phyloP scores from a whole-genome alignment of 2,888 invertebrate genomes.

The Tetramorium bicarinatum region DNA sequence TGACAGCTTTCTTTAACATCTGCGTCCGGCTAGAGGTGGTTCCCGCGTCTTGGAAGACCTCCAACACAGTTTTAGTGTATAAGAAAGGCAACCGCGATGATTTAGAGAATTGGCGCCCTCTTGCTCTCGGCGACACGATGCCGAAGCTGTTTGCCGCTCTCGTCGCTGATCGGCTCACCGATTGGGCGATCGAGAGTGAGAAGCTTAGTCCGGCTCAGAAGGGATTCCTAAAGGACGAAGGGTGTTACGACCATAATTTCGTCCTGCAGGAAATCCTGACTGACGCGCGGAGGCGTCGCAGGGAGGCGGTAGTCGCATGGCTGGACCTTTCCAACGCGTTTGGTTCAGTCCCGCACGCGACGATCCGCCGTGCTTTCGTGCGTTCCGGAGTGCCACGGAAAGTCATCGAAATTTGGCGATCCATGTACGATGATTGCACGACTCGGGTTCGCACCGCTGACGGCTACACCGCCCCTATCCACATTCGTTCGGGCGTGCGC shows the following conservation, averaged over 20 bases:
- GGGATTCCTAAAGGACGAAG: not conserved
- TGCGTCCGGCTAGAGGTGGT: not conserved
- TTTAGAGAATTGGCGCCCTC: not conserved
- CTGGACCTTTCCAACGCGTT: conserved; percentile 84
- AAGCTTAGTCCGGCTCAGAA: too few species aligned
- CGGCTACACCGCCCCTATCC: conserved; percentile 67
- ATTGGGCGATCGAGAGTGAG: too few species aligned
- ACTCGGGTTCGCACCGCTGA: conserved; percentile 58
- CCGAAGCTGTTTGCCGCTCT: not conserved
- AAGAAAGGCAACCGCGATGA: not conserved
- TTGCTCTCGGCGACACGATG: conserved; percentile 71
- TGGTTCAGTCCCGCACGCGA: conserved; percentile 80
- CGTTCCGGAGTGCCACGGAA: conserved; percentile 32
- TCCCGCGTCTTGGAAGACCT: conserved; percentile 3
- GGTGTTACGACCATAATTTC: not conserved
- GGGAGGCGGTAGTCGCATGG: conserved; percentile 66
- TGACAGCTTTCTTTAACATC: not conserved
- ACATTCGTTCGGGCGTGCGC: conserved; percentile 76
- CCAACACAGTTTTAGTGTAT: not conserved
- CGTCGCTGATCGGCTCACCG: too few species aligned
- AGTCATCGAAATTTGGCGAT: conserved; percentile 57
- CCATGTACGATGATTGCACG: conserved; percentile 61
- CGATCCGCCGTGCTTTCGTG: conserved; percentile 69
- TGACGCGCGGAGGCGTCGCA: not conserved
- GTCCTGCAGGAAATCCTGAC: not conserved